phyloP scores from a whole-genome alignment of 2,113 vertebrate species.

The Lagopus muta region DNA sequence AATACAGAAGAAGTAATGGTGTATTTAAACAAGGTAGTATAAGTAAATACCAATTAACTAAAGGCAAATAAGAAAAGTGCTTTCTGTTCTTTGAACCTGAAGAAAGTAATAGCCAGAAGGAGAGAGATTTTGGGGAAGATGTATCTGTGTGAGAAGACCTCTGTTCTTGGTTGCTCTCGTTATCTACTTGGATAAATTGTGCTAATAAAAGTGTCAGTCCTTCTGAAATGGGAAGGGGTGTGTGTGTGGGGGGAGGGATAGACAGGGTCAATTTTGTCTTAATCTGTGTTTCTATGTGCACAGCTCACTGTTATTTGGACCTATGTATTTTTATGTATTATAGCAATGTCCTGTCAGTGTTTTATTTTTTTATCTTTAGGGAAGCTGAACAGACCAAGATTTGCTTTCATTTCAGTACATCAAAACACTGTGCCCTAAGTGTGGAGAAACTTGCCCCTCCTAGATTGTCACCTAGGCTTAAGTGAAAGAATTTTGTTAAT shows the following conservation, averaged over 20 bases:
- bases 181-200: not conserved
- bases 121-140: not conserved
- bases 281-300: not conserved
- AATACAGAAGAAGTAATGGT: not conserved
- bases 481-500: not conserved
- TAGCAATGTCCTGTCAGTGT: not conserved
- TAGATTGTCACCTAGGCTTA: not conserved
- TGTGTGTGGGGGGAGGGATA: not conserved
- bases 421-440: not conserved
- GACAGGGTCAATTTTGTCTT: not conserved
- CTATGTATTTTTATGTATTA: not conserved
- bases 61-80: not conserved
- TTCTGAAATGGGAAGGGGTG: not conserved
- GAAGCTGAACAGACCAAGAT: not conserved
- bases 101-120: not conserved
- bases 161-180: not conserved
- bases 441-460: not conserved
- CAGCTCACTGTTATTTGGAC: not conserved
- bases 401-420: not conserved
- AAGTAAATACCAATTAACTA: not conserved
- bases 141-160: rapidly evolving
- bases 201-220: not conserved
- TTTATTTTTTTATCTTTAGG: not conserved
- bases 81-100: not conserved
- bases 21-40: not conserved